Evolutionary conservation across 92 coral and sea anemone genomes (phyloP), one percentile per base, ranked within the genome.

Genomic region (Blastomussa wellsi): DNA sequence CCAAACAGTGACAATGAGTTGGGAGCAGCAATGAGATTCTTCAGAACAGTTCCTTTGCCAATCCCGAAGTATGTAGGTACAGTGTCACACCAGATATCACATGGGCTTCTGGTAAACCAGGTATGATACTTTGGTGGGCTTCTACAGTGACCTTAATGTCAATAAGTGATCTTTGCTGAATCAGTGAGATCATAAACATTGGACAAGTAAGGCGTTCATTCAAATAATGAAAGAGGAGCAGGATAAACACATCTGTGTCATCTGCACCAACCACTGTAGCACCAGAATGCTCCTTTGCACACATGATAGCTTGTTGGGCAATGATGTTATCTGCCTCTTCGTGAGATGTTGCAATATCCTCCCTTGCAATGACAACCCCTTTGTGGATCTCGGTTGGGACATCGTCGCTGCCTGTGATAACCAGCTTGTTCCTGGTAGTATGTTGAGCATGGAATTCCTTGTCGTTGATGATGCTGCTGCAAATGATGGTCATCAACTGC

Each of bases 31-130:
- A 42, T 86, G 57, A 86, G 86, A 67, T 36, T 86, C 87, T 89
- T 92, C 82, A 92, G 33, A 55, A 86, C 88, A 80, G 86, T 92
- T 49, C 90, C 92, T 74, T 92, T 89, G 82, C 95, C 95, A 55
- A 87, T 87, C 35, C 95, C 87, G 60, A 87, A 87, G 90, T 85
- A 87, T 60, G 92, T 76, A 22, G 95, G 88, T 19, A 92, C 93
- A 74, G 95, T 90, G 82, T 93, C 89, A 77, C 95, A 93, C 95
- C 92, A 29, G 91, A 89, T 36, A 92, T 72, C 48, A 84, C 91
- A 92, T 87, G 95, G 48, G 82, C 91, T 59, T 79, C 94, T 36
- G 42, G 95, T 29, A 90, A 76, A 70, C 79, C 84, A 29, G 95
- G 95, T 37, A 90, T 52, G 87, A 92, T 86, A 32, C 36, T 32